Evolutionary conservation across 2,888 invertebrate species (phyloP).

Genomic region (Leptarthrus brevirostris): DNA sequence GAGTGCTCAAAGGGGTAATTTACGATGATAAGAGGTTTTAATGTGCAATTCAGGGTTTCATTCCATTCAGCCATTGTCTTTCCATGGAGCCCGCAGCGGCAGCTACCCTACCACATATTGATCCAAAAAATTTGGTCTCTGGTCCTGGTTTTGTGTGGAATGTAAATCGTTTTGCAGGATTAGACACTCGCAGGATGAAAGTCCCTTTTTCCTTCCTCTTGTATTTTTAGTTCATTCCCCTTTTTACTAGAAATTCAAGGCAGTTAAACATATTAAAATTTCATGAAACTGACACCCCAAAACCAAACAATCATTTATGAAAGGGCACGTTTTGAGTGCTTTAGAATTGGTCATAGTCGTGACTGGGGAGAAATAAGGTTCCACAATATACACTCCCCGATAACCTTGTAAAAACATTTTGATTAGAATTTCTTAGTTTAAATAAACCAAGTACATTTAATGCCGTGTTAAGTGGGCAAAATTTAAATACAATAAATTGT

Average conservation of each 20-base stretch:
- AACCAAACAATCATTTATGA: conserved; percentile 47
- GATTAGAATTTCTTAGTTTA: not conserved
- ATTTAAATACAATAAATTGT: too few species aligned
- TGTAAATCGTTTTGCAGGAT: conserved; percentile 41
- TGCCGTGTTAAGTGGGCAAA: too few species aligned
- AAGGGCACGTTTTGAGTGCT: conserved; percentile 32
- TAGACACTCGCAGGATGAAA: conserved; percentile 9
- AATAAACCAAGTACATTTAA: not conserved
- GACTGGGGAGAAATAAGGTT: not conserved
- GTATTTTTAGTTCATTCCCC: conserved; percentile 1
- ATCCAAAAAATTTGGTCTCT: conserved; percentile 35
- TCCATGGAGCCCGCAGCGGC: not conserved
- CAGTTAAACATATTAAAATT: conserved; percentile 34
- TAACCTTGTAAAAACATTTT: not conserved
- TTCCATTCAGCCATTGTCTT: conserved; percentile 25
- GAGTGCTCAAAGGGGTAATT: conserved; percentile 47
- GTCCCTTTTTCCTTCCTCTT: conserved; percentile 15
- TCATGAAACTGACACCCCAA: conserved; percentile 38
- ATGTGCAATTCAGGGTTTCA: conserved; percentile 33
- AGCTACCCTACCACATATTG: conserved; percentile 29
- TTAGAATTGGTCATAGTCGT: not conserved
- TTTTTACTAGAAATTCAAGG: conserved; percentile 17
- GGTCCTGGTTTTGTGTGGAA: not conserved
- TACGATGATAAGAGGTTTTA: conserved; percentile 44
- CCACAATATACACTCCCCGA: not conserved